Evolutionary conservation across 2,888 invertebrate species (phyloP).

Genomic region (Hyalella azteca): DNA sequence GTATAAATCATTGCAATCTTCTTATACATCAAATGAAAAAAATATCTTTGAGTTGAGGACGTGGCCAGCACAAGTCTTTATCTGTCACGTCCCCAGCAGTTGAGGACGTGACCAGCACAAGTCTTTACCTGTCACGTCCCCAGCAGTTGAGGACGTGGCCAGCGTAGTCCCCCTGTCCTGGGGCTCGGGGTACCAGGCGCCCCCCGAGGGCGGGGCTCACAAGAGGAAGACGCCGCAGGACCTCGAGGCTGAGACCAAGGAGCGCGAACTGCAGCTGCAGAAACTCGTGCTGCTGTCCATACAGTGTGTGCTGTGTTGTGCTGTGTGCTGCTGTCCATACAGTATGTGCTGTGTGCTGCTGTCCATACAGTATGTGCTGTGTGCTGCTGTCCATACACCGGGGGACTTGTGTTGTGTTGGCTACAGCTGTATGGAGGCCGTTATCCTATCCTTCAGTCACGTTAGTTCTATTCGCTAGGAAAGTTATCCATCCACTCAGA

Average conservation of each 20-base stretch:
- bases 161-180: conserved; percentile 57
- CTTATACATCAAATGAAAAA: too few species aligned
- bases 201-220: conserved; percentile 57
- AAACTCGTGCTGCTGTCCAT: conserved; percentile 69
- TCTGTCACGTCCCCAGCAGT: too few species aligned
- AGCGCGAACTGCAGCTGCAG: conserved; percentile 75
- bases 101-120: too few species aligned
- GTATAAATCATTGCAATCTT: too few species aligned
- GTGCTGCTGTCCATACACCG: conserved; percentile 64
- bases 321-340: conserved; percentile 65
- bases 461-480: too few species aligned
- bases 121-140: too few species aligned
- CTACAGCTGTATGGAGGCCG: too few species aligned
- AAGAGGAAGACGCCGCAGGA: conserved; percentile 55
- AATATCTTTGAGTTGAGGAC: too few species aligned
- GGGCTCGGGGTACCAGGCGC: conserved; percentile 60
- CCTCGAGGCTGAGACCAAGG: conserved; percentile 77
- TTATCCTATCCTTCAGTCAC: too few species aligned
- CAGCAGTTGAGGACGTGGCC: conserved; percentile 46
- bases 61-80: too few species aligned
- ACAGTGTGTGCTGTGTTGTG: conserved; percentile 55
- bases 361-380: conserved; percentile 59
- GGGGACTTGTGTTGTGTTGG: conserved; percentile 64
- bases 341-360: conserved; percentile 65
- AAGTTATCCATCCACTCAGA: too few species aligned